Base-by-base conservation (phyloP, 2,888 invertebrate genomes). In the Cremastinae sp. region DNA sequence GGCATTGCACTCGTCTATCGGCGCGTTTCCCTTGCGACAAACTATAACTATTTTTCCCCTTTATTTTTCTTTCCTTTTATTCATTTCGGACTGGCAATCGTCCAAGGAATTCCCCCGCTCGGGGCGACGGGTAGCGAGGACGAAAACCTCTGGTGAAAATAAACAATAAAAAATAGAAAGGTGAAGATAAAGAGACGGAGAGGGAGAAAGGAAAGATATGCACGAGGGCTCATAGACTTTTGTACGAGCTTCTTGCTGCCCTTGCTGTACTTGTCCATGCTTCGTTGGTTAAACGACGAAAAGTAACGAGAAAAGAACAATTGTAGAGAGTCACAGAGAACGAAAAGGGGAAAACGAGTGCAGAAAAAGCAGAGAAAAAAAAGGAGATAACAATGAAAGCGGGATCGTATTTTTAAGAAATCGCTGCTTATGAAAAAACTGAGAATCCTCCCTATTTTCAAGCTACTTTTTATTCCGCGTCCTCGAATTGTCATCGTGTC, bases 1-100 rank as follows among this genome's bases (percentile, higher is more conserved):
- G n/a, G 20, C 77, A 70, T 73, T 77, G 77, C 74, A 74, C 73
- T 74, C 73, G 59, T 69, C 65, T 58, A 64, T 75, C 76, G 43
- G 56, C 45, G 28, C 39, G 35, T 37, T 55, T 49, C 39, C 71
- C 65, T 65, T 62, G 9, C 58, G 41, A 62, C 74, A 35, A 62
- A 62, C 53, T 37, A 14, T n/a, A n/a, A n/a, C n/a, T n/a, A n/a
- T n/a, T n/a, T n/a, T n/a, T 16, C 45, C 18, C 37, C 3, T 37
- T 56, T 62, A 37, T 72, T 28, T 53, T 61, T 28, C n/a, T n/a
- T 18, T 28, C 12, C 56, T 75, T 59, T 71, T 61, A 61, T 43
- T 14, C 9, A 9, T 61, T 28, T n/a, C 51, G 16, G 51, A 43
- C 58, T 77, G 75, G 75, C 75, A 68, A 51, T 72, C 56, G 35